These are phyloP conservation scores for Galaxias olidus DNA, from an alignment of 2,797 vertebrate genomes.

Conservation along the genomic window DNA sequence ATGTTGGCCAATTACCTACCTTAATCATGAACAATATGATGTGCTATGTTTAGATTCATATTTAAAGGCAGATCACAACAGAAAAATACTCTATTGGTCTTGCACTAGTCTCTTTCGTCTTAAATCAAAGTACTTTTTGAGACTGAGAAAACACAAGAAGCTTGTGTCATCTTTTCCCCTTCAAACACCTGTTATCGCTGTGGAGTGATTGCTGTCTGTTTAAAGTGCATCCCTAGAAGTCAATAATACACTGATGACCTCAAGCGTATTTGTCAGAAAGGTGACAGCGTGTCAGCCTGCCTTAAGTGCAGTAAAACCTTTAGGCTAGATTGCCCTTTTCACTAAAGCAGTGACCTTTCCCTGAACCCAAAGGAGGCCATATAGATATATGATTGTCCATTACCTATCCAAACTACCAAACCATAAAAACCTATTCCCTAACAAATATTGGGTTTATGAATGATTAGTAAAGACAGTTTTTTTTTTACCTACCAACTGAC, in stretches of 20 bases:
- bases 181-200: conserved; percentile 54
- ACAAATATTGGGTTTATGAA: no score
- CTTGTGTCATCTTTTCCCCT: conserved; percentile 53
- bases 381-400: no score
- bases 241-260: conserved; percentile 9
- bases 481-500: conserved; percentile 8
- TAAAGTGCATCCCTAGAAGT: conserved; percentile 47
- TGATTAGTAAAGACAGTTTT: no score
- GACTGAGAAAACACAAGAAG: no score
- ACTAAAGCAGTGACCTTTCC: conserved; percentile 19
- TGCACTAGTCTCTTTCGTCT: no score
- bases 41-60: no score
- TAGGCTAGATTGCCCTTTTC: conserved; percentile 10
- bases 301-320: conserved; percentile 10
- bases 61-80: no score
- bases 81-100: no score
- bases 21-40: no score
- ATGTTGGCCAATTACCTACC: background rate
- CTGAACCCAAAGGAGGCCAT: conserved; percentile 6
- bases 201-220: conserved; percentile 42
- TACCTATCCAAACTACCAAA: no score
- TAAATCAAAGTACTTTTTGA: conserved; percentile 16
- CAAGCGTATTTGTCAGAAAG: background rate
- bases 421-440: no score
- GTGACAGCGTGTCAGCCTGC: conserved; percentile 8